These are phyloP conservation scores for Heteromormyrus szaboi DNA, from an alignment of 2,797 vertebrate genomes.

Conservation along the genomic window DNA sequence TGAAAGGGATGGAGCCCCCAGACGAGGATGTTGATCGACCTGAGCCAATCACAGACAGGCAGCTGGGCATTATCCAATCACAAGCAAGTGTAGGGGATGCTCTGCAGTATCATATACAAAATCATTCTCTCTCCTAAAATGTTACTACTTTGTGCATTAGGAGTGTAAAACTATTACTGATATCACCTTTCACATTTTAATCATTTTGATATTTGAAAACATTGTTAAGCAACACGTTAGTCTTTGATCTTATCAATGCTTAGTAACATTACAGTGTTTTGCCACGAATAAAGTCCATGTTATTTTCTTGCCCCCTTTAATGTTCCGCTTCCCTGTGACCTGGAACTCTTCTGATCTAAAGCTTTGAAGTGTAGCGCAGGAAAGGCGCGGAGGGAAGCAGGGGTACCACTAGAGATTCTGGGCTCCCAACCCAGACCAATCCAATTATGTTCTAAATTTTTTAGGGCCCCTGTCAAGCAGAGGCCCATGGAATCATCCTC, in stretches of 20 bases:
- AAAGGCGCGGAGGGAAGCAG: not conserved
- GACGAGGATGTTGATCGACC: conserved; percentile 61
- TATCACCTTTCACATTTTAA: not conserved
- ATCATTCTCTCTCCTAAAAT: not conserved
- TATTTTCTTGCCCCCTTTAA: conserved; percentile 36
- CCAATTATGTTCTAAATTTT: not conserved
- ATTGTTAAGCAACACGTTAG: not conserved
- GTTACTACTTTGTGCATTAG: not conserved
- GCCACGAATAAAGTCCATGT: conserved; percentile 50
- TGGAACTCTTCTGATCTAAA: conserved; percentile 36
- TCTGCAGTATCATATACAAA: conserved; percentile 8
- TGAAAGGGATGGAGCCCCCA: conserved; percentile 61
- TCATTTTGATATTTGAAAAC: not conserved
- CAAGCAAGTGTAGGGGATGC: not conserved
- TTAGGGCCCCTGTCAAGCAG: not conserved
- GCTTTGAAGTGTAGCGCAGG: conserved; percentile 40
- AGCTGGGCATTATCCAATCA: not conserved
- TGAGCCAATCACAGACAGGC: conserved; percentile 34
- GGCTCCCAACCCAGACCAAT: not conserved
- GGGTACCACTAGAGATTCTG: not conserved
- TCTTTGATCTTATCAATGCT: not conserved
- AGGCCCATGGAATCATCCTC: not conserved
- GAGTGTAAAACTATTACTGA: not conserved
- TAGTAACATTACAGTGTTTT: not conserved
- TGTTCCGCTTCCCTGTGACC: conserved; percentile 43